phyloP scores from a whole-genome alignment of 1,140 invertebrate genomes.

The Tetragonula clypearis region DNA sequence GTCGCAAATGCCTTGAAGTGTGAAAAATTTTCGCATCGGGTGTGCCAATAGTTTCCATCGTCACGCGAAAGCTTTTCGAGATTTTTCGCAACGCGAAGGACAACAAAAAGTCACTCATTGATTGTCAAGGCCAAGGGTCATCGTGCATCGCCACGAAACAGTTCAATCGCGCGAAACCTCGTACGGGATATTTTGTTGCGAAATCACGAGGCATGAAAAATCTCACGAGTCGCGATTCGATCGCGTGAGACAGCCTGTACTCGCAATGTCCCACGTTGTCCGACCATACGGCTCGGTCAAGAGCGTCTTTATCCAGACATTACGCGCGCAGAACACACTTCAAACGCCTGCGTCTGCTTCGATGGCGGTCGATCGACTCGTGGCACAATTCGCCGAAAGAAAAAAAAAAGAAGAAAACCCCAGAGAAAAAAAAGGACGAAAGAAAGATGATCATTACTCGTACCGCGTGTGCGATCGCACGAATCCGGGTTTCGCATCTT shows the following conservation, averaged over 20 bases:
- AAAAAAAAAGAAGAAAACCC: neutral
- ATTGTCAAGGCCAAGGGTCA: too few relatives aligned
- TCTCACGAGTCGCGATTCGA: neutral
- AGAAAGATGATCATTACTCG: neutral
- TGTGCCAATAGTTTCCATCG: too few relatives aligned
- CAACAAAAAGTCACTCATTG: too few relatives aligned
- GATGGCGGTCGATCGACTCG: constrained; percentile 16
- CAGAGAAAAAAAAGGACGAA: too few relatives aligned
- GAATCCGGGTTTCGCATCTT: neutral
- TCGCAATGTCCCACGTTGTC: neutral
- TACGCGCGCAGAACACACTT: neutral
- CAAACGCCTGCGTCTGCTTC: constrained; percentile 9
- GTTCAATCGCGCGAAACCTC: neutral
- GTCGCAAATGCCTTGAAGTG: too few relatives aligned
- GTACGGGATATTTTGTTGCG: neutral
- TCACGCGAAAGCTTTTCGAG: too few relatives aligned
- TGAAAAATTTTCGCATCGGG: too few relatives aligned
- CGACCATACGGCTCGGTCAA: neutral
- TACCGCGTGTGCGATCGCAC: neutral
- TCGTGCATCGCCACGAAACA: too few relatives aligned
- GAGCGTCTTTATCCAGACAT: constrained; percentile 9
- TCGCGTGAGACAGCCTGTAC: constrained; percentile 5
- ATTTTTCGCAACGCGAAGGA: too few relatives aligned
- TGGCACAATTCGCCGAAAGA: neutral
- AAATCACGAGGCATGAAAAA: neutral